These are phyloP conservation scores for Mongoloraphidia duomilia DNA, from an alignment of 2,888 invertebrate species.

Conservation along the genomic window DNA sequence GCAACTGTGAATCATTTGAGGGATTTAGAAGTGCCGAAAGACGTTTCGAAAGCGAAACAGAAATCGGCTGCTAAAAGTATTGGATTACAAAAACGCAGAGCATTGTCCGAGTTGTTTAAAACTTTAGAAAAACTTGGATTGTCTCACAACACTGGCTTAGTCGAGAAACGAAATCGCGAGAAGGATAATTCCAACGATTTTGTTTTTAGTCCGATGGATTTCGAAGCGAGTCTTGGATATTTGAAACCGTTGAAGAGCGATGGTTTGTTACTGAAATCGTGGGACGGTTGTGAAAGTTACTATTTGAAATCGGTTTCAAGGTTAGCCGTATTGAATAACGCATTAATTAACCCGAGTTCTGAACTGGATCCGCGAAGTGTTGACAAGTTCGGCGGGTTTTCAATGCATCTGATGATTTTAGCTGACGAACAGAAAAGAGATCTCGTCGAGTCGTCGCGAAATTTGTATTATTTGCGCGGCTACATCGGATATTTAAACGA, in stretches of 20 bases:
- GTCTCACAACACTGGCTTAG: constrained; percentile 66
- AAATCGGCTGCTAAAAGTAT: constrained; percentile 66
- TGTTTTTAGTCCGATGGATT: constrained; percentile 53
- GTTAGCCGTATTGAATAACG: constrained; percentile 44
- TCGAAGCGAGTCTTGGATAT: constrained; percentile 41
- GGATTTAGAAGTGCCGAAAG: constrained; percentile 35
- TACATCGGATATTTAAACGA: constrained; percentile 21
- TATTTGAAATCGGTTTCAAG: constrained; percentile 59
- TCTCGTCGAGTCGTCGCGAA: constrained; percentile 40
- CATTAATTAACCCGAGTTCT: constrained; percentile 51
- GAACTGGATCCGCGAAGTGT: constrained; percentile 70
- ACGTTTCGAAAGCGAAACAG: constrained; percentile 47
- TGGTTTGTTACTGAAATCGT: constrained; percentile 37
- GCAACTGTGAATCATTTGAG: constrained; percentile 54
- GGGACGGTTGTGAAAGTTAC: constrained; percentile 62
- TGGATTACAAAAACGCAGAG: constrained; percentile 71
- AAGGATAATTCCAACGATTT: constrained; percentile 42
- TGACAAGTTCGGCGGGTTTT: constrained; percentile 75
- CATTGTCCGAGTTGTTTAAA: constrained; percentile 76
- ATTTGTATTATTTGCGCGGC: constrained; percentile 40
- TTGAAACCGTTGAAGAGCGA: constrained; percentile 32
- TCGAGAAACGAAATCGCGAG: constrained; percentile 36
- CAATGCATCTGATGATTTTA: constrained; percentile 57
- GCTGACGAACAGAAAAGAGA: constrained; percentile 50
- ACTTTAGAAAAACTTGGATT: constrained; percentile 58